A percentile compares a stretch with the other conserved stretches of the same genome.
Evolutionary conservation across 2,113 vertebrate genomes (phyloP).

Genomic region (Vulpes lagopus): DNA sequence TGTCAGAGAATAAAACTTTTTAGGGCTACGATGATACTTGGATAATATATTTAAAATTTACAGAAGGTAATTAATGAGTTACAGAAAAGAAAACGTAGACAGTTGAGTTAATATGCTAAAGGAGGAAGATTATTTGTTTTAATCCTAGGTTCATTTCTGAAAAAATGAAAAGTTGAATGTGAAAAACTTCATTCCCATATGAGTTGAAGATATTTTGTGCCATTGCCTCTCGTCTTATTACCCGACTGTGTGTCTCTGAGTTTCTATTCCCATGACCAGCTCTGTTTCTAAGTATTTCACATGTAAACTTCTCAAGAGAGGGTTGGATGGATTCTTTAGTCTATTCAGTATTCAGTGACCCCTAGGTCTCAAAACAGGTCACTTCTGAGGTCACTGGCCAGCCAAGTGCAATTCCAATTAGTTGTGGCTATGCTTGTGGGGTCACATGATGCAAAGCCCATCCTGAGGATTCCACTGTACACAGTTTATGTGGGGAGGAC

Average conservation of each 20-base stretch:
- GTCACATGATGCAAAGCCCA: neutral
- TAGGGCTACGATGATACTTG: neutral
- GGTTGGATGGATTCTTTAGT: neutral
- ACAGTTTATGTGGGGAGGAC: neutral
- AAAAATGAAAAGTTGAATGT: neutral
- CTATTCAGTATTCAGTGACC: neutral
- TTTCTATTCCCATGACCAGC: neutral
- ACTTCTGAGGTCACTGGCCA: neutral
- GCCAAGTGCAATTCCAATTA: neutral
- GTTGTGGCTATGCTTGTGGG: neutral
- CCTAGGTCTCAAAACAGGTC: neutral
- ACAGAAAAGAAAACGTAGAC: neutral
- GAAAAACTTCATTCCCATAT: neutral
- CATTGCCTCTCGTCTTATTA: neutral
- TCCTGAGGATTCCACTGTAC: neutral
- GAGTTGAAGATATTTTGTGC: neutral
- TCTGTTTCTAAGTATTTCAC: neutral
- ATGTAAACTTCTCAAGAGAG: neutral
- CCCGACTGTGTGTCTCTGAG: neutral
- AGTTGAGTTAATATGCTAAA: neutral
- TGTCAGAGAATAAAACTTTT: neutral
- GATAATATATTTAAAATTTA: conserved; percentile 49
- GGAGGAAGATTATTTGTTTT: neutral
- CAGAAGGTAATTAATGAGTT: neutral
- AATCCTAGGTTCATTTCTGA: neutral